Base-by-base conservation (phyloP, 64 coral and sea anemone genomes). In the Exaiptasia diaphana region DNA sequence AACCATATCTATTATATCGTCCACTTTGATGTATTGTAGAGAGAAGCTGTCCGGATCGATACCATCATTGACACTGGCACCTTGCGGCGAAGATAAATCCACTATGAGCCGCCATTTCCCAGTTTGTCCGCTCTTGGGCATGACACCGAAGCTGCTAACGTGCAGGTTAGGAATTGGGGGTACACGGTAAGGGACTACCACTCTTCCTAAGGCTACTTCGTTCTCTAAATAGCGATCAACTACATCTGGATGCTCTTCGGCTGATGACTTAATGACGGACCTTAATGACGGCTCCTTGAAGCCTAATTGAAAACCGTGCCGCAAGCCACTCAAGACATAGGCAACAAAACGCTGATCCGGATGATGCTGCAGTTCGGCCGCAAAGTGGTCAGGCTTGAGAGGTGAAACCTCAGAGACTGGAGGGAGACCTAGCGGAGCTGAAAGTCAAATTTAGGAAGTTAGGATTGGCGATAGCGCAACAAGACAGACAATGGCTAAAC, bases 61-160 rank as follows among this genome's bases (percentile, higher is more conserved):
- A 52, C 65, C 46, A n/a, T 83, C 65, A 56, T 84, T 84, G 5
- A 84, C 81, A 36, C 81, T 84, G 20, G 23, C 5, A 5, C 35
- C 48, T 3, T 17, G 43, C 4, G 44, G 81, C 0, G 44, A 84
- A 4, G 67, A 84, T 6, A 84, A 46, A 50, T 84, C 81, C 30
- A 84, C 26, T 27, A 84, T 83, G 6, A 71, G 29, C 14, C 40
- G 65, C 67, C 80, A 83, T 21, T 83, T 83, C 3, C 67, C 80
- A 5, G 64, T 63, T 22, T 72, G 64, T 42, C 65, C n/a, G 3
- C 30, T 30, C 49, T 72, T 83, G 9, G 80, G 80, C 10, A 83
- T 83, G 22, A 83, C 80, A 2, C 64, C 46, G 21, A 83, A 83
- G 17, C 21, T 11, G 43, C 41, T 72, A 34, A 33, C 20, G 20